Conservation (phyloP, 2,797 vertebrate genomes). For the Rhodeus uyekii region DNA sequence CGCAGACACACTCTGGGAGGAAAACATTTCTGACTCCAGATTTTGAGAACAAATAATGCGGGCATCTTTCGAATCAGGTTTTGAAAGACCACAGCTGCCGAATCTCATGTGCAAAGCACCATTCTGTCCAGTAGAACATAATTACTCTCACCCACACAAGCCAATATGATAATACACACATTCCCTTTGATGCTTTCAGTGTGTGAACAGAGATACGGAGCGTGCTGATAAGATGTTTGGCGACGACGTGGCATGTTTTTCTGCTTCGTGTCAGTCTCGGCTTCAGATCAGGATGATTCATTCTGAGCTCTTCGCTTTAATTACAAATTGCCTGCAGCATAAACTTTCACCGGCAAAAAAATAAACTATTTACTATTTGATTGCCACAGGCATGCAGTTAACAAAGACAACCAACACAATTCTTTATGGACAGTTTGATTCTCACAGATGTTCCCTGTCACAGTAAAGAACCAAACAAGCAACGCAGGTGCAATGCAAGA, state of each 20-base stretch:
- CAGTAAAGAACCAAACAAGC: constrained; percentile 31
- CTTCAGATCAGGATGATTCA: constrained; percentile 16
- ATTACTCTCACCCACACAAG: constrained; percentile 5
- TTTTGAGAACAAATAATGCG: constrained; percentile 1
- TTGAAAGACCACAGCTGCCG: constrained; percentile 25
- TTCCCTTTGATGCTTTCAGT: constrained; percentile 25
- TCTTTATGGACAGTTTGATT: not conserved
- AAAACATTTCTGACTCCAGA: constrained; percentile 19
- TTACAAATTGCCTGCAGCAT: constrained; percentile 25
- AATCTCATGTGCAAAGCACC: not conserved
- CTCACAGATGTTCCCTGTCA: not conserved
- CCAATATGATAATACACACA: constrained; percentile 5
- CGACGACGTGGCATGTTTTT: not conserved
- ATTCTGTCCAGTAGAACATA: constrained; percentile 27
- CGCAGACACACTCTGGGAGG: not conserved
- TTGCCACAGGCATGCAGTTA: not conserved
- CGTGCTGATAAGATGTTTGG: constrained; percentile 35
- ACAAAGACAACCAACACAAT: constrained; percentile 14
- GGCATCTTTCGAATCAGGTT: constrained; percentile 6
- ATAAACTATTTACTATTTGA: constrained; percentile 29
- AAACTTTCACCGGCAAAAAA: constrained; percentile 5
- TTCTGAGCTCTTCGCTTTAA: constrained; percentile 38
- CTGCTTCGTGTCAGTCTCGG: constrained; percentile 19
- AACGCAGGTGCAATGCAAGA: constrained; percentile 10
- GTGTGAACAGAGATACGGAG: constrained; percentile 25